Evolutionary conservation across 2,888 invertebrate genomes (phyloP), one percentile per base, ranked within the genome.

Genomic region (Taenaris catops): DNA sequence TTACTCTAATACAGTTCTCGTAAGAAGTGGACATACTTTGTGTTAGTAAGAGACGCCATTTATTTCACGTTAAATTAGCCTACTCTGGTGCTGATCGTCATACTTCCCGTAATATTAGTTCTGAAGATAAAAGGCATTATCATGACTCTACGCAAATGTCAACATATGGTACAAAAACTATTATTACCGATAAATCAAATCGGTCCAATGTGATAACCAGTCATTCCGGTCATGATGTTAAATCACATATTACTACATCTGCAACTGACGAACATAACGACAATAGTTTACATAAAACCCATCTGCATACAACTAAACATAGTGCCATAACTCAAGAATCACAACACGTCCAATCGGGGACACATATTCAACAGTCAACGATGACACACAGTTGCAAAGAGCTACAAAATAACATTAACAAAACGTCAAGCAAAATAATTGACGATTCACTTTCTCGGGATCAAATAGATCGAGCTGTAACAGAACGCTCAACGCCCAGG

Each of bases 361-460:
- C 53, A 12, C 53, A 61, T 1, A 44, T 49, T 4, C 67, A 68
- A 38, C 56, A 67, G 19, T 57, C 56, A 6, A 49, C 54, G 6
- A 58, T 53, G 25, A 55, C 60, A 27, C 58, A 58, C 23, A 61
- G 63, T 35, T 38, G 50, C 1, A 52, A 45, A 25, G 61, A 33
- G 12, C 7, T 25, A 6, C 24, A 40, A 10, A 25, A 65, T 39
- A 55, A 46, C 6, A 41, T 56, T 48, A 23, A 47, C 58, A 17
- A 53, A 84, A 51, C 87, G 87, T 29, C 39, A 11, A 21, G 12
- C n/a, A 34, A 32, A 28, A 81, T 87, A 25, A 80, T 89, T 7
- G 89, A 90, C 44, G 63, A 83, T 14, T 73, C 79, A 5, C 49
- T 63, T 10, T 71, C 55, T 66, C 73, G 44, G 35, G 74, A 78